Conservation (phyloP, 2,888 invertebrate species). For the Kryphioiulus occultus region DNA sequence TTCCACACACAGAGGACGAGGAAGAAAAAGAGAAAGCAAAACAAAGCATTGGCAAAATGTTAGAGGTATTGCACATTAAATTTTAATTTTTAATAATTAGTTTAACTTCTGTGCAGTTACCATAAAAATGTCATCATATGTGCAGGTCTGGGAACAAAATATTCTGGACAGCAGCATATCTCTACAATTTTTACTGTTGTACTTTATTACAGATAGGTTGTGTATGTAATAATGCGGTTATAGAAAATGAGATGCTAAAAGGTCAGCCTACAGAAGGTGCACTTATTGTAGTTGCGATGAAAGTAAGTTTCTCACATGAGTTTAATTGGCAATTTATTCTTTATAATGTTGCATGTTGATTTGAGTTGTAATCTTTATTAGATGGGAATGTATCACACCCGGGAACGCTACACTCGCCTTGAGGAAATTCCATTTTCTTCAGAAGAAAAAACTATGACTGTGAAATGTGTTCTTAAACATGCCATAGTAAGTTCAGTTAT, state of each 20-base stretch:
- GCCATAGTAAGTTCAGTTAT: constrained; percentile 59
- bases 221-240: constrained; percentile 94
- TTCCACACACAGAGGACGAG: constrained; percentile 57
- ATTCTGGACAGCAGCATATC: background rate
- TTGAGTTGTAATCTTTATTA: constrained; percentile 57
- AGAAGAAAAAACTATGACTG: constrained; percentile 99
- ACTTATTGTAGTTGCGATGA: constrained; percentile 88
- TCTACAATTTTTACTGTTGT: constrained; percentile 44
- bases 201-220: constrained; percentile 69
- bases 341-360: background rate
- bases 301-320: constrained; percentile 62
- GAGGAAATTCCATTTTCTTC: constrained; percentile 98
- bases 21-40: constrained; percentile 57
- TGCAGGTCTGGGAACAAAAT: background rate
- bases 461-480: constrained; percentile 85
- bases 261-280: constrained; percentile 99
- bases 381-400: constrained; percentile 82
- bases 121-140: too few species aligned
- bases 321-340: background rate
- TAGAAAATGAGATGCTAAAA: constrained; percentile 78
- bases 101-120: too few species aligned
- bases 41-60: constrained; percentile 68
- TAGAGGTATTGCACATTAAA: constrained; percentile 72
- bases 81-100: background rate
- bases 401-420: constrained; percentile 81